Base-by-base conservation (phyloP, 2,888 invertebrate species). In the Dendrolimus pini region DNA sequence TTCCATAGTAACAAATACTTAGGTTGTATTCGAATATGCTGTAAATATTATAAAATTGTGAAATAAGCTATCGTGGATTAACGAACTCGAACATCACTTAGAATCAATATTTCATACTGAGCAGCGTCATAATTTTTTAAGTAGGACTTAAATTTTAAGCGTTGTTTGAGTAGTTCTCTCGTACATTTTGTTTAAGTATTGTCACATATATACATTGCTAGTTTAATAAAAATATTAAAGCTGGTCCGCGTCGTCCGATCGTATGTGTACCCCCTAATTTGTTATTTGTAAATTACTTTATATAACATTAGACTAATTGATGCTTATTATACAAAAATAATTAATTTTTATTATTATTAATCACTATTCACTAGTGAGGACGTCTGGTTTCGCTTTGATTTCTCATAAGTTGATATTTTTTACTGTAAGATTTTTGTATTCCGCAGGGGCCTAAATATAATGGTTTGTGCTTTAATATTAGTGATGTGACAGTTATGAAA, bases 281-380 rank as follows among this genome's bases (percentile, higher is more conserved):
- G 60, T 65, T 64, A 62, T 64, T 47, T 64, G 62, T 64, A 62
- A 65, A 62, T 59, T 62, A 62, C 58, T 63, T 60, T 65, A 56
- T 56, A 53, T 64, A 62, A 62, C 61, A 63, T 60, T 65, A 64
- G 63, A 55, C 60, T 67, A 63, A 61, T 61, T 59, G 58, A 65
- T 64, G 67, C 67, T 65, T 64, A 56, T 56, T 53, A 53, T 52
- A 56, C 54, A 56, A 52, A 52, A 52, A 41, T 52, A 30, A 52
- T 56, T 56, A 56, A 12, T 56, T 52, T 13, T 56, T 56, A 41
- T 47, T 47, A 53, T 53, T 56, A 10, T 47, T 47, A 47, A 47
- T 47, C 12, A 12, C 8, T 10, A 47, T 8, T 9, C 12, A 47
- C 30, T 30, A 30, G 30, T 30, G 30, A 30, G 30, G 30, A 30